Percentiles rank a stretch among this genome's conserved stretches.
Conservation (phyloP, 2,113 vertebrate genomes). For the Myotis davidii region DNA sequence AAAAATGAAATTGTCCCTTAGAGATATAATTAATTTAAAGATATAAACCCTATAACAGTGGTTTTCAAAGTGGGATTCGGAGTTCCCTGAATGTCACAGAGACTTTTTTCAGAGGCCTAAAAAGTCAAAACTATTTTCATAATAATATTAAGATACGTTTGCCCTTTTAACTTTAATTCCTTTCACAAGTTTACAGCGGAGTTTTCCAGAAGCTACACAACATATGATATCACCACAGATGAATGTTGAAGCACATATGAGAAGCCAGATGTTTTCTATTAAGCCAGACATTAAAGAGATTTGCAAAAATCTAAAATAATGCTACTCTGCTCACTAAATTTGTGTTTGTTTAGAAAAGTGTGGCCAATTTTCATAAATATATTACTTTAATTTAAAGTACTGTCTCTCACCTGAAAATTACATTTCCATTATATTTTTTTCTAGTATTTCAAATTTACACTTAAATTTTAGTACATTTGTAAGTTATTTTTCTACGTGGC, state of each 20-base stretch:
- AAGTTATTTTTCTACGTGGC: background rate
- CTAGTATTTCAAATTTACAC: conserved; percentile 13
- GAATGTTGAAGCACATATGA: conserved; percentile 36
- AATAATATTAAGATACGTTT: conserved; percentile 8
- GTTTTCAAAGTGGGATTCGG: background rate
- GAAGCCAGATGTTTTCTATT: conserved; percentile 58
- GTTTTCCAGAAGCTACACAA: conserved; percentile 57
- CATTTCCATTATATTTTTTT: conserved; percentile 12
- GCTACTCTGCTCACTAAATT: conserved; percentile 19
- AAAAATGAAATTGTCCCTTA: background rate
- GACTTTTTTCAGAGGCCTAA: background rate
- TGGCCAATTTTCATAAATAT: conserved; percentile 12
- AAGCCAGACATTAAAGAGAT: conserved; percentile 54
- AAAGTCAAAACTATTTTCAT: conserved; percentile 29
- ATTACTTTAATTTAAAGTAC: conserved; percentile 29
- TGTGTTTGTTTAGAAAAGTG: conserved; percentile 51
- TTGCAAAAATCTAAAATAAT: conserved; percentile 55
- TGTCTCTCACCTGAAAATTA: conserved; percentile 5
- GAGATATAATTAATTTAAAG: background rate
- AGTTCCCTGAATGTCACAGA: background rate
- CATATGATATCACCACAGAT: conserved; percentile 60
- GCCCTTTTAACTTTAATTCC: conserved; percentile 32
- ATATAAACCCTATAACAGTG: background rate
- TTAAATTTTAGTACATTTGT: conserved; percentile 1
- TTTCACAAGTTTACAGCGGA: conserved; percentile 8